These are phyloP conservation scores for Microctenopoma stevenorrisi DNA, from an alignment of 2,797 vertebrate species.

Conservation along the genomic window DNA sequence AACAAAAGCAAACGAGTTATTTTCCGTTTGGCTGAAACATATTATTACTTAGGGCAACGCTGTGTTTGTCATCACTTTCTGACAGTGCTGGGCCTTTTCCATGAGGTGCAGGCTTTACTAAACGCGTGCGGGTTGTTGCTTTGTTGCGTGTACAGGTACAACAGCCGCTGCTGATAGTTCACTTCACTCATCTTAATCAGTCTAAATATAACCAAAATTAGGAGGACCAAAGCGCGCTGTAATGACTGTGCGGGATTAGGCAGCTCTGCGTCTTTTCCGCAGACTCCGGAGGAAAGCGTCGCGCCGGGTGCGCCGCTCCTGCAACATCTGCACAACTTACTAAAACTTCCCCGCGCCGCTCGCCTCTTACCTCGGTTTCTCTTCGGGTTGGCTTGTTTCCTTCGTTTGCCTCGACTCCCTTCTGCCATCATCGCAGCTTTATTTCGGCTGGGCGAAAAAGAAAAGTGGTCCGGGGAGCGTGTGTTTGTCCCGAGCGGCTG, in stretches of 20 bases:
- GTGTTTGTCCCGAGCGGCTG: conserved; percentile 69
- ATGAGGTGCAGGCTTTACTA: not conserved
- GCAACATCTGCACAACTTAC: conserved; percentile 49
- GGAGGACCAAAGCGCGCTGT: not conserved
- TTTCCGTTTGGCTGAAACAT: not conserved
- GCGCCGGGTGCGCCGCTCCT: conserved; percentile 7
- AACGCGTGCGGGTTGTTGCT: not conserved
- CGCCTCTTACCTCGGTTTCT: conserved; percentile 83
- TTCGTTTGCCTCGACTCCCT: conserved; percentile 83
- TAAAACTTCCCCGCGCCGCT: conserved; percentile 48
- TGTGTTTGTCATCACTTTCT: not conserved
- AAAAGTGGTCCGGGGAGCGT: conserved; percentile 56
- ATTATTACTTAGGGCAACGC: not conserved
- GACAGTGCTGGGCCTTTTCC: not conserved
- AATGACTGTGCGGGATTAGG: rapidly evolving
- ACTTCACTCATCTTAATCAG: not conserved
- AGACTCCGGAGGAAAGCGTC: not conserved
- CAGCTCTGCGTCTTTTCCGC: no score
- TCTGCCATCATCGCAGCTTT: conserved; percentile 78
- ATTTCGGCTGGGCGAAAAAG: not conserved
- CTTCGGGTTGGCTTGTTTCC: conserved; percentile 87
- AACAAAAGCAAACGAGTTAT: not conserved
- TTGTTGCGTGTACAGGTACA: conserved; percentile 30
- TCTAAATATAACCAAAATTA: not conserved
- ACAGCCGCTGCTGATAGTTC: conserved; percentile 4